Conservation (phyloP, 2,113 vertebrate species). For the Muscicapa adusta region DNA sequence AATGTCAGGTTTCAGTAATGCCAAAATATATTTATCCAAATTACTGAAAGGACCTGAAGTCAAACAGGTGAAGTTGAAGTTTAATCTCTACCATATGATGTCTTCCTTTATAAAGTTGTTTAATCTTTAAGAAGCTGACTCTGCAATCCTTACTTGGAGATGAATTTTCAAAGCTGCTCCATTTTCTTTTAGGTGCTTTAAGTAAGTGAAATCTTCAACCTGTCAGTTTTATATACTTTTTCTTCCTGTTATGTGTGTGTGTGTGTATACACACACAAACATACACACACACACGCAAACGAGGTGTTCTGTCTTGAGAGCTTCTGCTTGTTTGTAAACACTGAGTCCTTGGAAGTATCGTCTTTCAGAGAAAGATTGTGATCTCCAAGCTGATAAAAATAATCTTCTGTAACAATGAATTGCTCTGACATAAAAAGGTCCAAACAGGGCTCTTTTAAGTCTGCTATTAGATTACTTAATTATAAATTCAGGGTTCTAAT, state of each 20-base stretch:
- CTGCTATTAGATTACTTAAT: neutral
- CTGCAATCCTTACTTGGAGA: neutral
- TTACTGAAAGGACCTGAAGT: neutral
- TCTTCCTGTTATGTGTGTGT: neutral
- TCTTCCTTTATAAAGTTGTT: neutral
- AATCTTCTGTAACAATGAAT: neutral
- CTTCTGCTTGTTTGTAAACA: slow-evolving; percentile 10
- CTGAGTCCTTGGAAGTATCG: neutral
- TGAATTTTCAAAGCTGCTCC: neutral
- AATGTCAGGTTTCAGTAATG: neutral
- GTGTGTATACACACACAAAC: neutral
- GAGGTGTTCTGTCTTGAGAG: neutral
- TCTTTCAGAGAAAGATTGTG: neutral
- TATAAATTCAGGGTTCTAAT: neutral
- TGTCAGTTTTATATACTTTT: neutral
- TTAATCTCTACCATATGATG: neutral
- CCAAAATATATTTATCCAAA: neutral
- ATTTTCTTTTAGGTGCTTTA: neutral
- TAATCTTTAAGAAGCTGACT: slow-evolving; percentile 13
- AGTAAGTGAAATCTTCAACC: neutral
- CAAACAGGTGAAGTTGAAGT: neutral
- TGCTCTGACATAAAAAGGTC: neutral
- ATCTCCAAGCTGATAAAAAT: neutral
- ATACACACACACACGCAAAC: neutral
- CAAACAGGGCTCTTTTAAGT: neutral